phyloP scores from a whole-genome alignment of 2,797 vertebrate species.

The Euphonia xanthogaster region DNA sequence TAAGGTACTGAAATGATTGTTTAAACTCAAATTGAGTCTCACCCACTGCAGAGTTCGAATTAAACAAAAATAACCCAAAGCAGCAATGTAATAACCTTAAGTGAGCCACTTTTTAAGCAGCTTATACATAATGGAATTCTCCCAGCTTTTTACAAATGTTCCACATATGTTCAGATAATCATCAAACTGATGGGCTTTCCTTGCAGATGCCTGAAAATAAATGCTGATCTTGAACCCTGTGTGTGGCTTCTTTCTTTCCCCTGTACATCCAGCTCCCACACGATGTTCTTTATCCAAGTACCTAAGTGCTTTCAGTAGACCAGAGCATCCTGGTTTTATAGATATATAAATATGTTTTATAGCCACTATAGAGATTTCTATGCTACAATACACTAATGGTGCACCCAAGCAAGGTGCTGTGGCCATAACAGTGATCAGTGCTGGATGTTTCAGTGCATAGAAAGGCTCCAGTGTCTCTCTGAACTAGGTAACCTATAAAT shows the following conservation, averaged over 20 bases:
- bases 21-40: slow-evolving; percentile 70
- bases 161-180: slow-evolving; percentile 62
- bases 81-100: slow-evolving; percentile 66
- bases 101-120: slow-evolving; percentile 62
- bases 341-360: slow-evolving; percentile 60
- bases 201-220: slow-evolving; percentile 45
- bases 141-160: slow-evolving; percentile 48
- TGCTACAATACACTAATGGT: slow-evolving; percentile 33
- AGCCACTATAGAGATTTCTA: slow-evolving; percentile 3
- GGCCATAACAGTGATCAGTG: slow-evolving; percentile 27
- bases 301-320: slow-evolving; percentile 41
- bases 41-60: slow-evolving; percentile 57
- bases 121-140: slow-evolving; percentile 70
- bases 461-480: slow-evolving; percentile 10
- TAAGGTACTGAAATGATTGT: slow-evolving; percentile 67
- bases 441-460: neutral
- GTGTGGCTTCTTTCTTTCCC: neutral
- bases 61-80: slow-evolving; percentile 70
- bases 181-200: slow-evolving; percentile 20
- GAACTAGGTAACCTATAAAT: slow-evolving; percentile 42
- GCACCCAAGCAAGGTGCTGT: slow-evolving; percentile 3
- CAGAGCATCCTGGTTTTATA: slow-evolving; percentile 50
- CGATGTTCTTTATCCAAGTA: slow-evolving; percentile 2
- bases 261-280: neutral
- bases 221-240: slow-evolving; percentile 10